Evolutionary conservation across 2,113 vertebrate genomes (phyloP).

Genomic region (Chaetorhynchus papuensis): DNA sequence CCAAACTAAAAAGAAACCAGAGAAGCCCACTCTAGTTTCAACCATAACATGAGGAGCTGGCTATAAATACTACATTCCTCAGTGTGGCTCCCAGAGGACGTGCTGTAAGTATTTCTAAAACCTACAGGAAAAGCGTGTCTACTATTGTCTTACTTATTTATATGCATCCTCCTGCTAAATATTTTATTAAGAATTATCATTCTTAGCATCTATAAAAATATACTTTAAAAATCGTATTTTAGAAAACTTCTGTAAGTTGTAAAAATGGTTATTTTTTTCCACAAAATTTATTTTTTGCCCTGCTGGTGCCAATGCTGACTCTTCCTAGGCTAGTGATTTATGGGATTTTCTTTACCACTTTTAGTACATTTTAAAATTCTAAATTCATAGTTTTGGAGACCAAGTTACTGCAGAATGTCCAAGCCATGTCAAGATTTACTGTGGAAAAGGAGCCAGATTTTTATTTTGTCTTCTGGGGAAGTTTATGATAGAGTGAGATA

Average conservation of each 20-base stretch:
- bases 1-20: conserved; percentile 65
- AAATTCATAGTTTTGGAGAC: background rate
- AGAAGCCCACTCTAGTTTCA: conserved; percentile 70
- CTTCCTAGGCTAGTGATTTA: background rate
- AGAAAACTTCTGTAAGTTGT: background rate
- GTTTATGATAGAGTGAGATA: conserved; percentile 61
- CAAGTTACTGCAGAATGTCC: background rate
- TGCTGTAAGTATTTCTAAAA: conserved; percentile 46
- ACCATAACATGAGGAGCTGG: conserved; percentile 55
- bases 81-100: conserved; percentile 25
- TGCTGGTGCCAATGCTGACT: background rate
- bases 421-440: background rate
- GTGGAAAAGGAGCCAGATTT: conserved; percentile 7
- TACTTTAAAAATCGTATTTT: background rate
- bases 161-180: background rate
- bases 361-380: background rate
- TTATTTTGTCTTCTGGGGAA: conserved; percentile 55
- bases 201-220: background rate
- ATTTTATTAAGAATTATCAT: background rate
- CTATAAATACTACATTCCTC: conserved; percentile 67
- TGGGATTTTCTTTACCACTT: background rate
- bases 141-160: conserved; percentile 17
- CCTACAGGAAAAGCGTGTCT: conserved; percentile 32
- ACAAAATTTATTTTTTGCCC: background rate
- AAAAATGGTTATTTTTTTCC: background rate